Conservation (phyloP, 2,113 vertebrate species). For the Platysteira castanea region DNA sequence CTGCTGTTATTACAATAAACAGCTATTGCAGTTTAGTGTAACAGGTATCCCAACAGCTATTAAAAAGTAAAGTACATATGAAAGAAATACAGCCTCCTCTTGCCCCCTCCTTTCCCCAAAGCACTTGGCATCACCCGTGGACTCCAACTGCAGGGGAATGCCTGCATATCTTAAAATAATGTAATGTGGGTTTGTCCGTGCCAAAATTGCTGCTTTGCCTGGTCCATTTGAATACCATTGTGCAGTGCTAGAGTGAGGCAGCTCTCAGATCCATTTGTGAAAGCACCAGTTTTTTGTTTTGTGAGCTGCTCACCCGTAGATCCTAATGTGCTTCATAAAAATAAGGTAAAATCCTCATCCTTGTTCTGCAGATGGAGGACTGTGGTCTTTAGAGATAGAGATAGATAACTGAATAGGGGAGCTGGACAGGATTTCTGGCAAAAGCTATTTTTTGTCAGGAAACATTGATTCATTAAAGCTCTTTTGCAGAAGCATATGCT, state of each 20-base stretch:
- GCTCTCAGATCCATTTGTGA: not conserved
- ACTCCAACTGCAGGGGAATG: not conserved
- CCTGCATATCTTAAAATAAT: not conserved
- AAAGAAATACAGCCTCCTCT: constrained; percentile 25
- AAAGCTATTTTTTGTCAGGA: constrained; percentile 11
- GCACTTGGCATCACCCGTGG: not conserved
- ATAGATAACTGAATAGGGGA: not conserved
- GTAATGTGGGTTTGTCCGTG: not conserved
- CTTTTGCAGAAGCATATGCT: constrained; percentile 1
- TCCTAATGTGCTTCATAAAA: not conserved
- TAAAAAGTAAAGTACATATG: not conserved
- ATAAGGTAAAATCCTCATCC: not conserved
- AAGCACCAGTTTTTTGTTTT: not conserved
- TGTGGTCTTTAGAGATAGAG: not conserved
- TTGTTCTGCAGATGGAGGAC: not conserved
- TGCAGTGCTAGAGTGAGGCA: not conserved
- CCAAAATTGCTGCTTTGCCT: not conserved
- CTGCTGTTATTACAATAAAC: constrained; percentile 61
- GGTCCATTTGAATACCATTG: not conserved
- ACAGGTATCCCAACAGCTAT: constrained; percentile 35
- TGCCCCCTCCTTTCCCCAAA: not conserved
- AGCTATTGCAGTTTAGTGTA: constrained; percentile 17
- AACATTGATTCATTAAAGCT: constrained; percentile 20
- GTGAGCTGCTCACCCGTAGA: not conserved
- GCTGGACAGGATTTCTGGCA: constrained; percentile 11